These are phyloP conservation scores for Acanthurus lineatus DNA, from an alignment of 2,797 vertebrate species.

Conservation along the genomic window DNA sequence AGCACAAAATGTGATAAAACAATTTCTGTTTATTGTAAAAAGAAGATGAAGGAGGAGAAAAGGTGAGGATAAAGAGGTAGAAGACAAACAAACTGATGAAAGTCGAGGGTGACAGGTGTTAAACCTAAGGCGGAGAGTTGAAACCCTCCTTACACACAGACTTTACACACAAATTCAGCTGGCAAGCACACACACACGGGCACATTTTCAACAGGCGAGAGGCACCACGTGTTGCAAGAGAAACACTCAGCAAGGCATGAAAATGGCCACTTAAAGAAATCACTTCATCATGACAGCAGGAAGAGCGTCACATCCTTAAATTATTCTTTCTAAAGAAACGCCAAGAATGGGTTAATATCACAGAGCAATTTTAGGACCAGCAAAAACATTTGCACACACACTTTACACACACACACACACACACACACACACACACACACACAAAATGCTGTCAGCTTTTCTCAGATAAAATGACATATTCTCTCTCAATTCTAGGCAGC, in stretches of 20 bases:
- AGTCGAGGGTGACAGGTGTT: conserved; percentile 5
- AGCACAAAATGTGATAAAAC: not conserved
- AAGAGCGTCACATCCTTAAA: conserved; percentile 9
- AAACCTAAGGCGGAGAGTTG: not conserved
- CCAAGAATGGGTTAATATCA: conserved; percentile 56
- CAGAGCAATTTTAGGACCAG: conserved; percentile 17
- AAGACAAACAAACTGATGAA: conserved; percentile 4
- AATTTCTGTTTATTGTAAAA: not conserved
- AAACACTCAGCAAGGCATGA: conserved; percentile 50
- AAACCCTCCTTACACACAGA: conserved; percentile 15
- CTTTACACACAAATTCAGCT: conserved; percentile 28
- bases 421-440: conserved; percentile 21
- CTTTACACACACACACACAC: no score
- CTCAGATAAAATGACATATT: conserved; percentile 53
- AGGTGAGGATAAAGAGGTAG: not conserved
- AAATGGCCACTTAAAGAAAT: conserved; percentile 38
- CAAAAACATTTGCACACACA: not conserved
- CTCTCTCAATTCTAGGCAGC: conserved; percentile 39
- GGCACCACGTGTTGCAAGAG: not conserved
- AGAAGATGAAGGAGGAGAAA: not conserved
- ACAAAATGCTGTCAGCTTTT: conserved; percentile 47
- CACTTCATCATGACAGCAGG: conserved; percentile 13
- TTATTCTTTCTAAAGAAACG: conserved; percentile 38
- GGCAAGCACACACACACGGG: conserved; percentile 35
- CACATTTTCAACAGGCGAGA: conserved; percentile 18